Conservation (phyloP, 2,888 invertebrate genomes). For the Macrosiphum euphorbiae region DNA sequence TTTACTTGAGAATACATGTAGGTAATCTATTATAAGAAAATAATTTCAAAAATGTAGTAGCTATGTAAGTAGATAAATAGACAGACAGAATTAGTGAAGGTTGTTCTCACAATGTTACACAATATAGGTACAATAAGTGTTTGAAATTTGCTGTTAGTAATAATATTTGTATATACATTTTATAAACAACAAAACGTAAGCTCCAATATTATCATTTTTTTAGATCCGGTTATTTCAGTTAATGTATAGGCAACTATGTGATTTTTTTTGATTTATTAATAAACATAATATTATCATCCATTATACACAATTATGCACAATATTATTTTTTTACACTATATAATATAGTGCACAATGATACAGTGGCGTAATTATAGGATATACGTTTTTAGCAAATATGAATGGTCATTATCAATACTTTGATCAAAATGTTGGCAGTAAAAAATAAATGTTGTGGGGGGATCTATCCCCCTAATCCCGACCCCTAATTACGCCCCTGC, state of each 20-base stretch:
- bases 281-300: slow-evolving; percentile 37
- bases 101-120: slow-evolving; percentile 38
- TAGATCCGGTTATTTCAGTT: slow-evolving; percentile 46
- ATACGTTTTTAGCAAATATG: too few relatives aligned
- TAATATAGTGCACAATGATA: not conserved
- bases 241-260: not conserved
- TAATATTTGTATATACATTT: slow-evolving; percentile 44
- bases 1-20: not conserved
- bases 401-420: too few relatives aligned
- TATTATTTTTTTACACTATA: not conserved
- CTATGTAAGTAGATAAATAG: not conserved
- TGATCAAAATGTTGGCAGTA: too few relatives aligned
- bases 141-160: slow-evolving; percentile 35
- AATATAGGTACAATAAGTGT: slow-evolving; percentile 37
- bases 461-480: too few relatives aligned
- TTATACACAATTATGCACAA: not conserved
- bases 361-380: too few relatives aligned
- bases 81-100: slow-evolving; percentile 43
- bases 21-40: not conserved
- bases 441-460: too few relatives aligned
- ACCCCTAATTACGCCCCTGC: too few relatives aligned
- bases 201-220: slow-evolving; percentile 46
- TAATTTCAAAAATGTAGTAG: slow-evolving; percentile 16
- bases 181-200: slow-evolving; percentile 51
- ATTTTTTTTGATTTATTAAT: slow-evolving; percentile 16